Base-by-base conservation (phyloP, 2,888 invertebrate species). In the Diloba caeruleocephala region DNA sequence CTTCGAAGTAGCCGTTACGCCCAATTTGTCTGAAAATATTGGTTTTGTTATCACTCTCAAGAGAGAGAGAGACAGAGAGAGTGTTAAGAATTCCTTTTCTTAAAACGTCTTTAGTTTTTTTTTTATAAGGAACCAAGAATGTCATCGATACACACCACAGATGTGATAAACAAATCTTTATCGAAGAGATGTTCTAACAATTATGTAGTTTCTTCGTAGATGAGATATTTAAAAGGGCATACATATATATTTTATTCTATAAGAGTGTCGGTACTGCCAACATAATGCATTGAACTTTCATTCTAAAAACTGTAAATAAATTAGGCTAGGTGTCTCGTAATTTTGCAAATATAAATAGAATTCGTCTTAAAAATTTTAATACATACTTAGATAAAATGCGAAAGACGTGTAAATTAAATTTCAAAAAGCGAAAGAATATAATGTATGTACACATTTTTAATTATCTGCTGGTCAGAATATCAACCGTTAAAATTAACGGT, bases 401-500 rank as follows among this genome's bases (percentile, higher is more conserved):
- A 39, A 43, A 67, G 48, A 53, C 28, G 12, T 33, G 26, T 48
- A 44, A 48, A 60, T 56, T 42, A 46, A 19, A 28, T 52, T 48
- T 28, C n/a, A 55, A 58, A 46, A 62, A 32, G 60, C 53, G 44
- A 55, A 46, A 48, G 48, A 57, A 58, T 43, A 45, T 55, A 3
- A 57, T 48, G 15, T 65, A 59, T 60, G 51, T 68, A 62, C 61
- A 62, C 17, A 54, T 56, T 45, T 58, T 51, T 59, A 60, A 51
- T 61, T 71, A 72, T 88, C 89, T 89, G 89, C 89, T 82, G 89
- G 89, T 74, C 89, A 88, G 89, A 82, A 62, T 52, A 58, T 57
- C 38, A 51, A 65, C 59, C 54, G 63, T 70, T 48, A 39, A 29
- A 60, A 50, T 21, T 19, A 55, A 66, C 55, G 67, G 67, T 55